A percentile compares a stretch with the other conserved stretches of the same genome.
These are phyloP conservation scores for Geopemphigus sp. DNA, from an alignment of 1,140 invertebrate species.

Conservation along the genomic window DNA sequence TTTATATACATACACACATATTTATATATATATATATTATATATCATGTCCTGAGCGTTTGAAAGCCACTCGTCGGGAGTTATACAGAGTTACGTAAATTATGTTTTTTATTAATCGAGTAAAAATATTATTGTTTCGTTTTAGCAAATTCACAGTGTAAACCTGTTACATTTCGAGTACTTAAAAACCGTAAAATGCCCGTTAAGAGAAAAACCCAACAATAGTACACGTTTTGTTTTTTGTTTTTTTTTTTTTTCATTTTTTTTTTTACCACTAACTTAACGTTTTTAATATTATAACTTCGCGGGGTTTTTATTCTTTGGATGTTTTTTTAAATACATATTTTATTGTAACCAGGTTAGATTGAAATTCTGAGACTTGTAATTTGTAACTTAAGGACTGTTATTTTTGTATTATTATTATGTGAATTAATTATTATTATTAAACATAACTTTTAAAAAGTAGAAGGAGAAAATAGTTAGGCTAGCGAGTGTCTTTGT, in stretches of 20 bases:
- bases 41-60: slow-evolving; percentile 35
- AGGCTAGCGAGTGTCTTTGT: slow-evolving; percentile 48
- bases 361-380: slow-evolving; percentile 50
- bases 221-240: slow-evolving; percentile 33
- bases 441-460: slow-evolving; percentile 49
- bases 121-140: slow-evolving; percentile 45
- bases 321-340: slow-evolving; percentile 49
- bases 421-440: slow-evolving; percentile 50
- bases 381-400: slow-evolving; percentile 50
- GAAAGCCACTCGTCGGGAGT: slow-evolving; percentile 18
- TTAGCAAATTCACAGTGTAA: slow-evolving; percentile 49
- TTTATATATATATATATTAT: no score
- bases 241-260: slow-evolving; percentile 37
- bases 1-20: slow-evolving; percentile 9
- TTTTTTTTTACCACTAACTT: slow-evolving; percentile 47
- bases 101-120: slow-evolving; percentile 48
- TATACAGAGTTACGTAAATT: slow-evolving; percentile 40
- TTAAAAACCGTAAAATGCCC: slow-evolving; percentile 34
- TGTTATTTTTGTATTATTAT: slow-evolving; percentile 50
- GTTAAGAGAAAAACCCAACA: slow-evolving; percentile 20
- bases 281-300: slow-evolving; percentile 49
- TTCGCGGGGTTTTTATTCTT: slow-evolving; percentile 48
- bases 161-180: slow-evolving; percentile 49
- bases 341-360: slow-evolving; percentile 50
- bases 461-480: slow-evolving; percentile 39